phyloP scores from a whole-genome alignment of 2,888 invertebrate genomes.

The Diarsia mendica region DNA sequence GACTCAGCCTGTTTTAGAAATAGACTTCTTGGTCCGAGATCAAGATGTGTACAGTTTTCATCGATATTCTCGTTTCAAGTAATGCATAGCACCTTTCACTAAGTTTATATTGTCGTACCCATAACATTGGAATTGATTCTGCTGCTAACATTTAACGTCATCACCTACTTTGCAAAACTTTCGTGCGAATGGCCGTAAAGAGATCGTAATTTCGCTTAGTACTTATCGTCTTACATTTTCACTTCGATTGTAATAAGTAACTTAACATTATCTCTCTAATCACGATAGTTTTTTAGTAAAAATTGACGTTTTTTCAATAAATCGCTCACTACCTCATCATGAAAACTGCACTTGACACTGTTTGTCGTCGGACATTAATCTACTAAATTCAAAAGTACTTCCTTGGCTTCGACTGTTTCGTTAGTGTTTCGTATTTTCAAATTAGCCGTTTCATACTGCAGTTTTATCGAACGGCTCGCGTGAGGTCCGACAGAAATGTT shows the following conservation, averaged over 20 bases:
- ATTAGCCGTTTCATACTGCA: slow-evolving; percentile 62
- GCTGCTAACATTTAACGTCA: slow-evolving; percentile 38
- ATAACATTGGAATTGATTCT: slow-evolving; percentile 54
- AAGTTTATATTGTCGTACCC: slow-evolving; percentile 33
- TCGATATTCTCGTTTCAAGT: slow-evolving; percentile 27
- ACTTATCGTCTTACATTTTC: slow-evolving; percentile 59
- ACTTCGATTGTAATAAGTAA: slow-evolving; percentile 62
- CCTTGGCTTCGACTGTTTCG: slow-evolving; percentile 7
- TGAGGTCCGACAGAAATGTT: slow-evolving; percentile 64
- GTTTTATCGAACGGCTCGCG: slow-evolving; percentile 58
- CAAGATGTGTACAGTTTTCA: slow-evolving; percentile 28
- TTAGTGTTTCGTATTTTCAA: slow-evolving; percentile 46
- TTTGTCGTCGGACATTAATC: slow-evolving; percentile 62
- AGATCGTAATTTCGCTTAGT: slow-evolving; percentile 67
- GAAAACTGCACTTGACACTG: slow-evolving; percentile 73
- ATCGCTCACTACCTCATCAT: slow-evolving; percentile 68
- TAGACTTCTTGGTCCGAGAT: slow-evolving; percentile 20
- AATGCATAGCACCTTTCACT: slow-evolving; percentile 57
- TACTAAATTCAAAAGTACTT: slow-evolving; percentile 43
- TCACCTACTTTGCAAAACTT: slow-evolving; percentile 55
- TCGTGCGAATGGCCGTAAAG: slow-evolving; percentile 50
- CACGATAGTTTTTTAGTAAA: slow-evolving; percentile 63
- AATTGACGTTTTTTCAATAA: slow-evolving; percentile 59
- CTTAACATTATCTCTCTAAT: slow-evolving; percentile 62
- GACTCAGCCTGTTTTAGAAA: slow-evolving; percentile 36